Percentiles rank a stretch among this genome's conserved stretches.
These are phyloP conservation scores for Apamea monoglypha DNA, from an alignment of 2,888 invertebrate genomes.

Conservation along the genomic window DNA sequence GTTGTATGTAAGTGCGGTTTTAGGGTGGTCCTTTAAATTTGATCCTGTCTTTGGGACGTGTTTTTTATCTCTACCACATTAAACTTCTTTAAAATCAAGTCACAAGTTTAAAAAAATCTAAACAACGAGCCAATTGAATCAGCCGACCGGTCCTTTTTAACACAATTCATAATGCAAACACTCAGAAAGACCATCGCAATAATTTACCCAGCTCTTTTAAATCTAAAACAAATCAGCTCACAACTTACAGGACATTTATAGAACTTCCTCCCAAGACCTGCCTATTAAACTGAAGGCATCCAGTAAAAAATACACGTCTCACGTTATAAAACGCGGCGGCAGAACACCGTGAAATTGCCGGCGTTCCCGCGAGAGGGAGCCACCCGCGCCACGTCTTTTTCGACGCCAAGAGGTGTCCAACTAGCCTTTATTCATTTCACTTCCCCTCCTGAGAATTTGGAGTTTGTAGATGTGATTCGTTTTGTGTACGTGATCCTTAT, in stretches of 20 bases:
- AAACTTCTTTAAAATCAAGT: background rate
- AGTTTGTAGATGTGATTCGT: constrained; percentile 65
- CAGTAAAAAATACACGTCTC: constrained; percentile 56
- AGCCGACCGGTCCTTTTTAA: background rate
- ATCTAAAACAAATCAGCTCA: constrained; percentile 47
- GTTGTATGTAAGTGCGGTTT: constrained; percentile 9
- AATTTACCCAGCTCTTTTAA: background rate
- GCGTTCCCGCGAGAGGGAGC: constrained; percentile 59
- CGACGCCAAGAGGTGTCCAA: constrained; percentile 66
- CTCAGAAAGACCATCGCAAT: background rate
- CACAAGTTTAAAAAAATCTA: background rate
- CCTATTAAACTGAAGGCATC: constrained; percentile 64
- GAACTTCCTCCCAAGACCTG: constrained; percentile 52
- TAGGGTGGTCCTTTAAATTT: background rate
- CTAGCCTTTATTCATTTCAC: constrained; percentile 71
- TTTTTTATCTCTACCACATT: background rate
- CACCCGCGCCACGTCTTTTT: constrained; percentile 66
- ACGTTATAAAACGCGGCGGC: constrained; percentile 66
- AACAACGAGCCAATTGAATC: background rate
- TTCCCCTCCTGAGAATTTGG: constrained; percentile 60
- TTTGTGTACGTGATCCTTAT: constrained; percentile 54
- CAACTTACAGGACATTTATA: constrained; percentile 38
- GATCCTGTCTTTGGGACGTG: background rate
- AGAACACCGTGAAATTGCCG: constrained; percentile 74
- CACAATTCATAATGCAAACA: background rate